phyloP scores from a whole-genome alignment of 2,888 invertebrate species.

The Euclidia mi region DNA sequence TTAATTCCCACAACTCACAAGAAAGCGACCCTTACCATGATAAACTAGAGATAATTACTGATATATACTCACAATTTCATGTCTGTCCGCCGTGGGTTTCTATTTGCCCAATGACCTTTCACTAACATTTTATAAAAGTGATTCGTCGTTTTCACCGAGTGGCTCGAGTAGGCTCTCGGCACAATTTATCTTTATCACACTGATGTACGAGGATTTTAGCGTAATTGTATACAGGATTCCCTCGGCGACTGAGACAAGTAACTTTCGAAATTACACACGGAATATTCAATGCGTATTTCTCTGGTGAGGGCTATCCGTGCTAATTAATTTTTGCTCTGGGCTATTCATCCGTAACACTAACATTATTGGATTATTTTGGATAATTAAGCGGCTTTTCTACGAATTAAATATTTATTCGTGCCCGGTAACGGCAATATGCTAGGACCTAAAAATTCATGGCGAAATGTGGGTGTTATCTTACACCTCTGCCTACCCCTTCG shows the following conservation, averaged over 20 bases:
- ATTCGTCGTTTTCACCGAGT: constrained; percentile 37
- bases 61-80: too few relatives aligned
- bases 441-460: too few relatives aligned
- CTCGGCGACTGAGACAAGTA: constrained; percentile 30
- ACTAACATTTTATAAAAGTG: constrained; percentile 35
- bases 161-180: constrained; percentile 20
- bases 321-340: constrained; percentile 26
- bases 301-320: constrained; percentile 10
- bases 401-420: background rate
- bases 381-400: constrained; percentile 1
- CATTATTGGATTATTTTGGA: constrained; percentile 3
- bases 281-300: constrained; percentile 49
- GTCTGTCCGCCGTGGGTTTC: too few relatives aligned
- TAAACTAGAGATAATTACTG: too few relatives aligned
- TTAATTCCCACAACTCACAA: too few relatives aligned
- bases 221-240: constrained; percentile 45
- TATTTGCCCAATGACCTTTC: too few relatives aligned
- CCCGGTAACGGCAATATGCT: too few relatives aligned
- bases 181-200: constrained; percentile 43
- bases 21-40: too few relatives aligned
- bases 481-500: too few relatives aligned
- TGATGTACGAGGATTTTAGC: constrained; percentile 38
- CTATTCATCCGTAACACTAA: background rate
- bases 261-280: constrained; percentile 51
- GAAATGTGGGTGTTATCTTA: too few relatives aligned